phyloP scores from a whole-genome alignment of 1,140 invertebrate genomes.

The Drosophila mojavensis region DNA sequence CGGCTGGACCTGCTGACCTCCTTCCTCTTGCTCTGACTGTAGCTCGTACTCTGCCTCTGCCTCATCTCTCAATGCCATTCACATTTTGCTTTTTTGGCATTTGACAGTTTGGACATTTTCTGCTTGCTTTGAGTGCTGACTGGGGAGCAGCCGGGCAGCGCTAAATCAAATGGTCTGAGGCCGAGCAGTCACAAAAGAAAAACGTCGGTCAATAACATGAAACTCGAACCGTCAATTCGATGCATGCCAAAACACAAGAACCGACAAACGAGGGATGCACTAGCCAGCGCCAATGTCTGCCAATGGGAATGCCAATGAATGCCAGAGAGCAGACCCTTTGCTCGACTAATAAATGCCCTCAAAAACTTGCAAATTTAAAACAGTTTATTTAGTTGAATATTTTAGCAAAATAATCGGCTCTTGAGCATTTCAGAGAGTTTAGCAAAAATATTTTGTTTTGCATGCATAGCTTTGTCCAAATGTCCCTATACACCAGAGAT shows the following conservation, averaged over 20 bases:
- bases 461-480: not conserved
- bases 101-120: constrained; percentile 80
- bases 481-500: not conserved
- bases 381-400: too few relatives aligned
- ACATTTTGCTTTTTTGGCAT: constrained; percentile 81
- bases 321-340: not conserved
- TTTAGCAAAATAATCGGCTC: too few relatives aligned
- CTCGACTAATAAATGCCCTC: not conserved
- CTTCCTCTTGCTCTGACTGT: not conserved
- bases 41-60: not conserved
- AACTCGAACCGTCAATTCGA: constrained; percentile 59
- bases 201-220: constrained; percentile 61
- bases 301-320: constrained; percentile 36
- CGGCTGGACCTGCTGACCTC: constrained; percentile 15
- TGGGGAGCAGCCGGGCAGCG: constrained; percentile 4
- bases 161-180: not conserved
- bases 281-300: not conserved
- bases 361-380: not conserved
- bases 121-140: constrained; percentile 57
- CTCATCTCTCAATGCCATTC: constrained; percentile 49
- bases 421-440: too few relatives aligned
- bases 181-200: constrained; percentile 43
- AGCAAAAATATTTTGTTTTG: not conserved
- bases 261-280: constrained; percentile 4
- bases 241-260: constrained; percentile 46